phyloP scores from a whole-genome alignment of 2,113 vertebrate species.

The Alligator sinensis region DNA sequence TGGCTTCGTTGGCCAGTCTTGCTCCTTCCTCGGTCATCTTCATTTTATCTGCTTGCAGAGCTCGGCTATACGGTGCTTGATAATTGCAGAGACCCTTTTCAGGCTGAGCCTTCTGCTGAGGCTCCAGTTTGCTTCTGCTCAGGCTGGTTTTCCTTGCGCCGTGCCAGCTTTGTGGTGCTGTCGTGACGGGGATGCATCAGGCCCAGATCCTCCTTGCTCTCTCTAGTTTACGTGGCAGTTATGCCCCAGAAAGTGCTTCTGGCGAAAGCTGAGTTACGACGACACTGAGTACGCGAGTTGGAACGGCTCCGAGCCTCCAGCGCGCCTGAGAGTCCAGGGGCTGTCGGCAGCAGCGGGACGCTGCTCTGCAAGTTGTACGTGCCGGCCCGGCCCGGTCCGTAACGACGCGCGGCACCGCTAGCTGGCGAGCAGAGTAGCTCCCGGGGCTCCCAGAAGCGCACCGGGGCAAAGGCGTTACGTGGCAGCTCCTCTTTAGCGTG shows the following conservation, averaged over 20 bases:
- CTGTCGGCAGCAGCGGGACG: not conserved
- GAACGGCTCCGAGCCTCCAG: not conserved
- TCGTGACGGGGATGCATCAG: not conserved
- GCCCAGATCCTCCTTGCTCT: not conserved
- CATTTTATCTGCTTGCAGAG: not conserved
- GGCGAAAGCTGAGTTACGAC: not conserved
- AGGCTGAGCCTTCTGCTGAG: not conserved
- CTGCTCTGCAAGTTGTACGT: not conserved
- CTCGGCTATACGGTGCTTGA: not conserved
- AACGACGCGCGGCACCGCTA: fast-evolving
- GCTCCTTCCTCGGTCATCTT: too few species aligned
- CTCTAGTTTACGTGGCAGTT: not conserved
- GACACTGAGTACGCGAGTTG: not conserved
- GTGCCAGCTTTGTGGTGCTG: not conserved
- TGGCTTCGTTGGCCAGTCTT: not conserved
- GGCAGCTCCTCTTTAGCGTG: not conserved
- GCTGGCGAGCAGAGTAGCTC: not conserved
- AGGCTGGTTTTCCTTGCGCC: not conserved
- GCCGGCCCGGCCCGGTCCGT: not conserved
- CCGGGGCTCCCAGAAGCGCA: fast-evolving
- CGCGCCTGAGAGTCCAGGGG: not conserved
- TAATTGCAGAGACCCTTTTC: not conserved
- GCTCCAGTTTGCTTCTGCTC: not conserved
- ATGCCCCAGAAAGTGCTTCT: not conserved
- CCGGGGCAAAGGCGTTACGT: fast-evolving